Percentiles rank a stretch among this genome's conserved stretches.
Conservation (phyloP, 2,113 vertebrate species). For the Neopipo cinnamomea region DNA sequence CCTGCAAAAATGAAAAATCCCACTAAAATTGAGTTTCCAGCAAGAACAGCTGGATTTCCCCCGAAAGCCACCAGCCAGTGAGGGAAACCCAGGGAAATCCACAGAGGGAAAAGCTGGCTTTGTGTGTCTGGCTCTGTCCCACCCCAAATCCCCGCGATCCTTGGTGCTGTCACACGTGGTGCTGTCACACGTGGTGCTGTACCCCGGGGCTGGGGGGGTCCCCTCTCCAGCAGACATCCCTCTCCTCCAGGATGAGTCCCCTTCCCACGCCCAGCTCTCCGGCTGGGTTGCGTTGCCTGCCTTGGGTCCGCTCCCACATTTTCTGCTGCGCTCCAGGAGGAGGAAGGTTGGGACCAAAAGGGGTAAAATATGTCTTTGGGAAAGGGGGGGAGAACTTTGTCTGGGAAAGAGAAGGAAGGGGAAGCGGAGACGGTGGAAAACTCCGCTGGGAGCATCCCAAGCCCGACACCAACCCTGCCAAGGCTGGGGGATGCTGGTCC, state of each 20-base stretch:
- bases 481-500: background rate
- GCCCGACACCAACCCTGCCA: background rate
- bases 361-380: background rate
- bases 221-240: no score
- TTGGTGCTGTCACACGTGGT: no score
- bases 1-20: background rate
- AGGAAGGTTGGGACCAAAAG: background rate
- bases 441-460: background rate
- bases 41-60: background rate
- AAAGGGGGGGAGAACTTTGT: background rate
- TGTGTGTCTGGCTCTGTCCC: no score
- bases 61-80: background rate
- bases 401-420: background rate
- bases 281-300: background rate
- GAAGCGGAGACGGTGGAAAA: fast-evolving
- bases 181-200: no score
- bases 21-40: background rate
- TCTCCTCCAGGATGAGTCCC: background rate
- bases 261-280: background rate
- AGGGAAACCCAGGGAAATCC: background rate
- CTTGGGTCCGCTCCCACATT: background rate
- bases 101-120: background rate
- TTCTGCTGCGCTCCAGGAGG: background rate
- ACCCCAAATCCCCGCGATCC: background rate
- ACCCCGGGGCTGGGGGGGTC: no score